Conservation (phyloP, 2,113 vertebrate genomes). For the Dendrocopos noguchii region DNA sequence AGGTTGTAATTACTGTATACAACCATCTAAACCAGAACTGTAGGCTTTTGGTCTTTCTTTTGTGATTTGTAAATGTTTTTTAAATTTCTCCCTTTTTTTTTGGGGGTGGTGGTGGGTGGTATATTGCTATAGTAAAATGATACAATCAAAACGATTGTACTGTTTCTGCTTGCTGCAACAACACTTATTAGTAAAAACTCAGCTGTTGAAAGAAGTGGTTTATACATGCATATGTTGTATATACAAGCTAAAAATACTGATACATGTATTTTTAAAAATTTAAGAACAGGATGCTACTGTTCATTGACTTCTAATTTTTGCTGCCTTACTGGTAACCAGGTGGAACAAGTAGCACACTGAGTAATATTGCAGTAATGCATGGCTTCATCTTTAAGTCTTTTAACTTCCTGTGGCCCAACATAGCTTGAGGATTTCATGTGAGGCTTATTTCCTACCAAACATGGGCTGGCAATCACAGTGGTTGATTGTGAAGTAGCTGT, state of each 20-base stretch:
- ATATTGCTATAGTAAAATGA: neutral
- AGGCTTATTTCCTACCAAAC: neutral
- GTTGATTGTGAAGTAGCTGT: neutral
- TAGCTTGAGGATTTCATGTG: neutral
- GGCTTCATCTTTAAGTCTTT: neutral
- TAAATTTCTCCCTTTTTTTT: neutral
- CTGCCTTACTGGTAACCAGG: neutral
- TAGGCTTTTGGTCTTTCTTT: neutral
- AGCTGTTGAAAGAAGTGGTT: neutral
- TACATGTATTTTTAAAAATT: neutral
- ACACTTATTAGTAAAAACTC: neutral
- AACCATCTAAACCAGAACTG: neutral
- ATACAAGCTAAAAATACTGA: fast-evolving
- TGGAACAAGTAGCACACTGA: neutral
- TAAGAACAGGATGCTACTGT: neutral
- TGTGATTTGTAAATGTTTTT: neutral
- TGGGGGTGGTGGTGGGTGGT: too few species aligned
- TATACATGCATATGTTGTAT: neutral
- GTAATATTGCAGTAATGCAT: neutral
- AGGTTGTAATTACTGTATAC: neutral
- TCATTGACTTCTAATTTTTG: neutral
- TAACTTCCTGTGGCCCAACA: neutral
- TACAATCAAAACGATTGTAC: neutral
- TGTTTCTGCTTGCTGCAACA: neutral
- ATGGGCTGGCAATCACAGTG: fast-evolving